Base-by-base conservation (phyloP, 37 sponge, comb jelly and placozoan species). In the Chondrilla cf. caribensis region DNA sequence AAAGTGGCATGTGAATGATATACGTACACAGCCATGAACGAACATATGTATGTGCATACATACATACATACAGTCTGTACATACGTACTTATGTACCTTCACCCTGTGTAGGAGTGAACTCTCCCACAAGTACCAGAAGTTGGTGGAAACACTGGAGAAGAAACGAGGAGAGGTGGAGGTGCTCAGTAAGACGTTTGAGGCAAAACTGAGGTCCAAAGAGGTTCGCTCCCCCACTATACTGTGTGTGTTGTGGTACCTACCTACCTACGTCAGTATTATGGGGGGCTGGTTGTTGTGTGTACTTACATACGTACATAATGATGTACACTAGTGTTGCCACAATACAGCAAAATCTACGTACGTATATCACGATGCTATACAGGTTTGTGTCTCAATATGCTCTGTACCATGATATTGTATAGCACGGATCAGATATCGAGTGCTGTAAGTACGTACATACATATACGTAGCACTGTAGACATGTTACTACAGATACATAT, bases 121-220 rank as follows among this genome's bases (percentile, higher is more conserved):
- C 54, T n/a, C 84, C 40, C 82, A 81, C 85, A 65, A 78, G 5
- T 91, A 89, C 57, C 81, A 55, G 37, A 84, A 75, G 17, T 64
- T 93, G 28, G 31, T 86, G n/a, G 47, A 89, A 18, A 0, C 58
- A 1, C 58, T 93, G 58, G 85, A 89, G 28, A 55, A 26, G 75
- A 89, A 87, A 65, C 31, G 42, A 43, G 17, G 38, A 2, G 93
- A 93, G 58, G 81, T 93, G 58, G 84, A 93, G n/a, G 42, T 28
- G 33, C 84, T 93, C 33, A 86, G 87, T 71, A 66, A 76, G 24
- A 85, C 87, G 1, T 93, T 86, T 81, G 87, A 89, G 75, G 38
- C 31, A 14, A 86, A 79, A 62, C 51, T 92, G 2, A 70, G 90
- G 47, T 47, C 77, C 28, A 89, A 80, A 42, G 87, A 89, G 83